Evolutionary conservation across 2,797 vertebrate genomes (phyloP).

Genomic region (Acestrorhynchus altus): DNA sequence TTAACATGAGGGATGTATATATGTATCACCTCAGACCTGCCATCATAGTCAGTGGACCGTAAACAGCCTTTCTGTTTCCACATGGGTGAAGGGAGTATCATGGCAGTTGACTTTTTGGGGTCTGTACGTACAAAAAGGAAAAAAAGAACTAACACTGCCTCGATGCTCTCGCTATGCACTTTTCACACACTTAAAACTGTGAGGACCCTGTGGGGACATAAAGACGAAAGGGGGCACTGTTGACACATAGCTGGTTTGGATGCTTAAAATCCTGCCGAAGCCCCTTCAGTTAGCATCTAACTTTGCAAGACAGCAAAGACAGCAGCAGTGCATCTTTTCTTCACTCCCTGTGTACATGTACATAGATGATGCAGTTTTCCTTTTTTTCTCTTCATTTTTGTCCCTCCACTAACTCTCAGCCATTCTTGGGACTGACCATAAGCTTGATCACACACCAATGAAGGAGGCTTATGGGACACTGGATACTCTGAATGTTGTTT

Average conservation of each 20-base stretch:
- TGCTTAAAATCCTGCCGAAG: conserved; percentile 14
- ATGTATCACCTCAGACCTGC: conserved; percentile 53
- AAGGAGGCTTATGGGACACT: conserved; percentile 39
- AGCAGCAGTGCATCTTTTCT: not conserved
- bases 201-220: conserved; percentile 76
- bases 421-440: conserved; percentile 27
- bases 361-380: conserved; percentile 32
- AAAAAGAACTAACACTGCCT: conserved; percentile 54
- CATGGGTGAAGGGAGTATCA: conserved; percentile 51
- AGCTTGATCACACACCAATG: conserved; percentile 40
- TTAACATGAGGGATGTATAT: conserved; percentile 37
- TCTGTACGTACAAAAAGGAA: conserved; percentile 17
- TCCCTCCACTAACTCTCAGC: conserved; percentile 19
- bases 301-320: conserved; percentile 45
- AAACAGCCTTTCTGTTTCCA: conserved; percentile 42
- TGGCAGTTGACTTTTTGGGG: conserved; percentile 48
- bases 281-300: conserved; percentile 50
- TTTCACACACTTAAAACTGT: conserved; percentile 84
- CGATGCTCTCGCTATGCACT: conserved; percentile 84
- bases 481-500: conserved; percentile 38
- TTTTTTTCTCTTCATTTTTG: not conserved
- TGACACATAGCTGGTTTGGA: conserved; percentile 43
- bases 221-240: conserved; percentile 20
- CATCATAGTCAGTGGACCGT: conserved; percentile 41
- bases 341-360: conserved; percentile 32